Evolutionary conservation across 2,888 invertebrate species (phyloP).

Genomic region (Mylabris sibirica): DNA sequence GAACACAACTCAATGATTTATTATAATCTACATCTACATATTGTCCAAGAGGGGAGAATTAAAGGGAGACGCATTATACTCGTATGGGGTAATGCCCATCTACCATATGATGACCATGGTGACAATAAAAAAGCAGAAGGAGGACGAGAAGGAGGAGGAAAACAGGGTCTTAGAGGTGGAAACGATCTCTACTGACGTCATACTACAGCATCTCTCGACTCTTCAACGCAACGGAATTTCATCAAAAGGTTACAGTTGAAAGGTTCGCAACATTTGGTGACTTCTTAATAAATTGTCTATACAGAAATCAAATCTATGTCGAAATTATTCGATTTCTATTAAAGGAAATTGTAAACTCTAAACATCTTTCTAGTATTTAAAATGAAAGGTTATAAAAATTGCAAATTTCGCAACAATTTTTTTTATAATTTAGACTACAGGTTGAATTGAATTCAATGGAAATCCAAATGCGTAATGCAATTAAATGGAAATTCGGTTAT

Average conservation of each 20-base stretch:
- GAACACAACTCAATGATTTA: no score
- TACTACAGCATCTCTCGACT: background rate
- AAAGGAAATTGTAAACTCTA: background rate
- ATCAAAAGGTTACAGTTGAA: background rate
- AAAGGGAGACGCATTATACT: no score
- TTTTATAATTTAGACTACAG: no score
- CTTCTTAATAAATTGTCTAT: background rate
- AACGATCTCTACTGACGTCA: background rate
- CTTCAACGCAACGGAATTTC: background rate
- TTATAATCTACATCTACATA: no score
- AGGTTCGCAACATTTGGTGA: background rate
- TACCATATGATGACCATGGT: background rate
- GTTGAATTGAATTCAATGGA: no score
- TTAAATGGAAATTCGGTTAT: background rate
- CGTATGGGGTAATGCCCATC: background rate
- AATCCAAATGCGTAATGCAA: background rate
- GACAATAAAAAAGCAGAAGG: background rate
- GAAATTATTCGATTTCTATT: background rate
- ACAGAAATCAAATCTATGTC: background rate
- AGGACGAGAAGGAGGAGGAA: no score
- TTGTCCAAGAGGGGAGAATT: no score
- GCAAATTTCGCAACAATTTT: no score
- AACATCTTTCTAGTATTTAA: background rate
- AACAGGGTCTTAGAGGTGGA: background rate
- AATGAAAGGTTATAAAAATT: no score